Conservation (phyloP, 2,797 vertebrate species). For the Mus minutoides region DNA sequence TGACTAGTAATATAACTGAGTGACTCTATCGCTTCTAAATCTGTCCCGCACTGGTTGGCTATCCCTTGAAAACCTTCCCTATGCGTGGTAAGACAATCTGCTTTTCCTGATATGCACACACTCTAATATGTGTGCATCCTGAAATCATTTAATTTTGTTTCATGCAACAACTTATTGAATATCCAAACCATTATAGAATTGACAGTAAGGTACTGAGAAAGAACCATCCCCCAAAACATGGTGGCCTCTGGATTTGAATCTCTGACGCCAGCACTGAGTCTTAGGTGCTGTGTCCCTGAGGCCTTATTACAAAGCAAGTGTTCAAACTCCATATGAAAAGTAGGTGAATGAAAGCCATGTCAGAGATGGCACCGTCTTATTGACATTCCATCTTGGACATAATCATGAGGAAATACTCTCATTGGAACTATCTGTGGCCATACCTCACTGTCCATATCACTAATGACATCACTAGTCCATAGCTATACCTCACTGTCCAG, state of each 20-base stretch:
- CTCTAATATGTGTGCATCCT: not conserved
- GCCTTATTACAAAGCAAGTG: not conserved
- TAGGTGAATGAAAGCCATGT: not conserved
- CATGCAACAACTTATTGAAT: not conserved
- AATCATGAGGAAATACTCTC: not conserved
- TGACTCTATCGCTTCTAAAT: not conserved
- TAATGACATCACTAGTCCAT: not conserved
- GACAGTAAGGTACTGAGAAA: not conserved
- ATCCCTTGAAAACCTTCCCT: not conserved
- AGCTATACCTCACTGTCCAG: not conserved
- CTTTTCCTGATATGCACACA: not conserved
- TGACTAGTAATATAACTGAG: accelerated
- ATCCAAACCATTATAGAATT: not conserved
- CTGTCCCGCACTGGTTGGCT: not conserved
- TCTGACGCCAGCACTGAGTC: not conserved
- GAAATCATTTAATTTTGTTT: conserved; percentile 9
- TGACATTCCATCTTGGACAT: not conserved
- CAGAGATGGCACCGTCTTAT: not conserved
- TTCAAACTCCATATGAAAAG: not conserved
- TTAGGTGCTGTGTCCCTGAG: not conserved
- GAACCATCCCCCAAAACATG: not conserved
- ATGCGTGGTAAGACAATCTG: not conserved
- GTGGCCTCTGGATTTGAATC: not conserved
- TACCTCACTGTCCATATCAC: too few relatives aligned
- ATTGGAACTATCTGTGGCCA: not conserved